Evolutionary conservation across 2,113 vertebrate species (phyloP).

Genomic region (Solea senegalensis): DNA sequence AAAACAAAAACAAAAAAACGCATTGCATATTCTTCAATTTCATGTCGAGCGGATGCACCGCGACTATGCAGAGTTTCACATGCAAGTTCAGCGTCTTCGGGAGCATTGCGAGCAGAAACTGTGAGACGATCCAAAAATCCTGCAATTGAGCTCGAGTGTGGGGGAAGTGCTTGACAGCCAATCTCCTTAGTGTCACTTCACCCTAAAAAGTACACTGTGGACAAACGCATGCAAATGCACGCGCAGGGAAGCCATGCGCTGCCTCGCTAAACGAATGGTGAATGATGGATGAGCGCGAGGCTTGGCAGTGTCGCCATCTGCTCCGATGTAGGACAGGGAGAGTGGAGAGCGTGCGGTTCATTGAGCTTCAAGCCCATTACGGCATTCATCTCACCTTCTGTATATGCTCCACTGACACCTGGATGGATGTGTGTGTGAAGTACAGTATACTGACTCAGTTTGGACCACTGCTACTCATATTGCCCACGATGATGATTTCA

Average conservation of each 20-base stretch:
- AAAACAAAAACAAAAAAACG: too few species aligned
- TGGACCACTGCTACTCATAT: constrained; percentile 7
- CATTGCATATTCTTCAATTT: too few species aligned
- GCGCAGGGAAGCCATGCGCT: constrained; percentile 15
- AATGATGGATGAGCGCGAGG: constrained; percentile 59
- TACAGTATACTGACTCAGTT: constrained; percentile 8
- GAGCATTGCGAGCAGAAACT: constrained; percentile 3
- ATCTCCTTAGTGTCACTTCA: constrained; percentile 35
- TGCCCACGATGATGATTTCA: constrained; percentile 40
- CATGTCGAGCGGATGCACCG: too few species aligned
- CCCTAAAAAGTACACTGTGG: constrained; percentile 11
- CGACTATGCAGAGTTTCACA: background rate
- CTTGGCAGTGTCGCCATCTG: constrained; percentile 60
- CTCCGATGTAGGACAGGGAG: constrained; percentile 47
- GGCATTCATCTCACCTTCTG: constrained; percentile 53
- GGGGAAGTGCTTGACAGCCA: constrained; percentile 11
- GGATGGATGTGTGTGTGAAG: constrained; percentile 32
- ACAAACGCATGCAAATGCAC: constrained; percentile 19
- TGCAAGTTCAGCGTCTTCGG: too few species aligned
- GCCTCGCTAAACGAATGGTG: constrained; percentile 46
- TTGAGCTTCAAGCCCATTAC: constrained; percentile 46
- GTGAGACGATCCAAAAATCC: constrained; percentile 10
- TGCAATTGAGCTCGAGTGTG: constrained; percentile 22
- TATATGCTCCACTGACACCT: constrained; percentile 47
- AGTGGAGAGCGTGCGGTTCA: constrained; percentile 52